Evolutionary conservation across 2,888 invertebrate genomes (phyloP), one percentile per base, ranked within the genome.

Genomic region (Incurvaria masculella): DNA sequence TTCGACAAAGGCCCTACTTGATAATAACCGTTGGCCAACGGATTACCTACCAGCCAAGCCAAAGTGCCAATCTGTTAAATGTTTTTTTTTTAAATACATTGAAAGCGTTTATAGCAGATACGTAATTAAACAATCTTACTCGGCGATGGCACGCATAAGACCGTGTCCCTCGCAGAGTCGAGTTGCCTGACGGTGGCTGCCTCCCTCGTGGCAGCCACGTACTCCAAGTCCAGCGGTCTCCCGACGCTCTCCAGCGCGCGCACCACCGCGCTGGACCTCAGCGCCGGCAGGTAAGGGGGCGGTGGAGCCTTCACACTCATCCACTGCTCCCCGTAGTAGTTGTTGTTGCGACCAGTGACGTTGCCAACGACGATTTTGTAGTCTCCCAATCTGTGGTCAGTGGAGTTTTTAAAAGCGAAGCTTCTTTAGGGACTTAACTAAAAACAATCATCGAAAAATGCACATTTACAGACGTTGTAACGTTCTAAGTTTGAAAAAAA

Each of bases 281-380:
- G 51, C 1, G 61, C 50, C 5, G 67, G 48, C 51, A 61, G 70
- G 55, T 76, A 76, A 17, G 69, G 65, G 1, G 70, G 73, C 14
- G 69, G 63, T 4, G 59, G 51, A 1, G 46, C 58, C 54, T 64
- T 73, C 49, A 67, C 68, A 2, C 54, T 52, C 60, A 76, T 55
- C 5, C 67, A 62, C 20, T 69, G 63, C 3, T 63, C 59, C 18
- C 76, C 75, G 46, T 74, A 76, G 50, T 72, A 71, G 47, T 74
- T 76, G 21, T 57, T 65, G 17, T 69, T 17, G 2, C 23, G 6
- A 4, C 69, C 70, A 11, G 73, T 66, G 1, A 80, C 67, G 41
- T 81, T 81, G 2, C 85, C 85, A 39, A 82, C 80, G 0, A 85
- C 59, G 50, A 85, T 81, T 64, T 86, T 86, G 64, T 81, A 86